These are phyloP conservation scores for Lycocorax pyrrhopterus DNA, from an alignment of 2,113 vertebrate species.

Conservation along the genomic window DNA sequence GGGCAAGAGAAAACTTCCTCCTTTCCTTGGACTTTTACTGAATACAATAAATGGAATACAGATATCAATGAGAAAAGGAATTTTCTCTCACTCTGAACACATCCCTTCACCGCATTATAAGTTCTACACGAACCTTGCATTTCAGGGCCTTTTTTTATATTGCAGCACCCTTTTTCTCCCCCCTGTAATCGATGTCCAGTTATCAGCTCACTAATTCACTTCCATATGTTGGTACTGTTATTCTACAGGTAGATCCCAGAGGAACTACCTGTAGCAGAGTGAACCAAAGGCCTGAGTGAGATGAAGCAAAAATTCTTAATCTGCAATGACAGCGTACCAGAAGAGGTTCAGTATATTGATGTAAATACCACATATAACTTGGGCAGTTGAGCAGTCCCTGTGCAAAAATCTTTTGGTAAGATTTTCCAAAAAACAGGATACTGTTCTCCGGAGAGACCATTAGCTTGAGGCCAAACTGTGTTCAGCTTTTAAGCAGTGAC, in stretches of 20 bases:
- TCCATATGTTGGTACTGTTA: background rate
- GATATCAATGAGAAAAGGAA: background rate
- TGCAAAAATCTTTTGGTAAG: background rate
- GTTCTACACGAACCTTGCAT: background rate
- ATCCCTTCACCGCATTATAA: background rate
- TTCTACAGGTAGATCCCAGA: background rate
- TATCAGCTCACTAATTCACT: background rate
- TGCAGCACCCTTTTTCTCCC: fast-evolving
- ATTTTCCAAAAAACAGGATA: background rate
- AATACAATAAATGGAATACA: background rate
- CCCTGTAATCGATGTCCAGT: background rate
- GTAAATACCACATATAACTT: background rate
- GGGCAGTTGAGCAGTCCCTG: background rate
- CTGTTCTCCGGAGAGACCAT: background rate
- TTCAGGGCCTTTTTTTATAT: background rate
- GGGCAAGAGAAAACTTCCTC: background rate
- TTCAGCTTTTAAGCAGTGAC: background rate
- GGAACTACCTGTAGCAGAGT: background rate
- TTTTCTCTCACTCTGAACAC: background rate
- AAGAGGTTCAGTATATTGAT: background rate
- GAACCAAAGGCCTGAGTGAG: background rate
- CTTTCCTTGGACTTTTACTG: background rate
- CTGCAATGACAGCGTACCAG: background rate
- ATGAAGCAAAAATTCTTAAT: background rate
- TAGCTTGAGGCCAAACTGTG: background rate